Percentiles rank a stretch among this genome's conserved stretches.
Conservation (phyloP, 2,888 invertebrate genomes). For the Phengaris arion region DNA sequence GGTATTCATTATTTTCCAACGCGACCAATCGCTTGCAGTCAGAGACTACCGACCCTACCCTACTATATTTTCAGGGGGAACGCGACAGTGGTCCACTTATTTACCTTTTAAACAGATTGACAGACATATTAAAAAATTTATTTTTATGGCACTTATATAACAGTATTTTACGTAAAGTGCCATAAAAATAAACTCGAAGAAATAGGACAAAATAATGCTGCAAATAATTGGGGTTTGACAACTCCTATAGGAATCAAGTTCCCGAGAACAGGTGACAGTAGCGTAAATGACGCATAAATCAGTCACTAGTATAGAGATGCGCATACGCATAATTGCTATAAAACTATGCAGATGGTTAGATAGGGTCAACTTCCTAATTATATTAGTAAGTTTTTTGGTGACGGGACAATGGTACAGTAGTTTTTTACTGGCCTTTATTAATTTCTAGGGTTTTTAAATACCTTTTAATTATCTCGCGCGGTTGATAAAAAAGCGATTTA, state of each 20-base stretch:
- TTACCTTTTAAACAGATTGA: neutral
- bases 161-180: neutral
- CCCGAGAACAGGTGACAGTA: neutral
- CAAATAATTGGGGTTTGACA: neutral
- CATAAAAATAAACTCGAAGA: neutral
- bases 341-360: neutral
- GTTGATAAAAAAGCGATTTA: neutral
- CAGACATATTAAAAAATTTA: neutral
- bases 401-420: neutral
- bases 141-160: neutral
- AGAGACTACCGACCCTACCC: neutral
- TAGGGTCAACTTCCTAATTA: neutral
- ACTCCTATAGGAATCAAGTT: neutral
- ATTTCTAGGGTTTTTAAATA: neutral
- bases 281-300: neutral
- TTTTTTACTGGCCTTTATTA: neutral
- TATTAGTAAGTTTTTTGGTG: neutral
- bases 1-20: neutral
- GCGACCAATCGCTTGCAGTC: neutral
- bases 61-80: neutral
- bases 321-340: neutral
- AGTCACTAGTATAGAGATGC: neutral
- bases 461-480: neutral
- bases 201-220: neutral
- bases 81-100: neutral